Conservation (phyloP, 30 jellyfish, hydroid and myxozoan genomes). For the Aurelia aurita region DNA sequence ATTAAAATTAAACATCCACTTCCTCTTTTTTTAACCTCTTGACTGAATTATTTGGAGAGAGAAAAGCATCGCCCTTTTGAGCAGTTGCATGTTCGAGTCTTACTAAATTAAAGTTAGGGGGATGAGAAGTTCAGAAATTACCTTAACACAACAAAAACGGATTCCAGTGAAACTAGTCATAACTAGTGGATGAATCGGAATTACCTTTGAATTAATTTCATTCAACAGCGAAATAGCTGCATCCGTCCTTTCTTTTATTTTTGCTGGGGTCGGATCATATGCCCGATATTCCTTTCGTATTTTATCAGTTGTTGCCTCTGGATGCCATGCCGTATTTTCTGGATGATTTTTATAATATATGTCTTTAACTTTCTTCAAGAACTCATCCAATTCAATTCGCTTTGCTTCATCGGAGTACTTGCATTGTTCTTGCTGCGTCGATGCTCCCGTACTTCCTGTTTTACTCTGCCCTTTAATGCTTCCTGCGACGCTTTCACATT, state of each 20-base stretch:
- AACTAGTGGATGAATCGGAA: neutral
- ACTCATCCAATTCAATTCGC: slow-evolving; percentile 75
- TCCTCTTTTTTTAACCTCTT: too few relatives aligned
- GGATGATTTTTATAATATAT: slow-evolving; percentile 69
- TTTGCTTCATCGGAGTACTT: slow-evolving; percentile 81
- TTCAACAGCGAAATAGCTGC: slow-evolving; percentile 64
- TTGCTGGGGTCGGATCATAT: slow-evolving; percentile 90
- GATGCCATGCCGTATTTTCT: slow-evolving; percentile 92
- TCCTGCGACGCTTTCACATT: neutral
- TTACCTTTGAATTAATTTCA: slow-evolving; percentile 78
- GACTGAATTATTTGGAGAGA: too few relatives aligned
- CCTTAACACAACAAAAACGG: too few relatives aligned
- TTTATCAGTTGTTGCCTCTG: slow-evolving; percentile 54
- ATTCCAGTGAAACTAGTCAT: too few relatives aligned
- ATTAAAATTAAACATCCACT: too few relatives aligned
- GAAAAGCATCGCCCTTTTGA: too few relatives aligned
- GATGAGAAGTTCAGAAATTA: too few relatives aligned
- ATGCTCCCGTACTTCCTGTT: slow-evolving; percentile 3
- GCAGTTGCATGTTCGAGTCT: too few relatives aligned
- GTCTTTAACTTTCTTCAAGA: slow-evolving; percentile 71
- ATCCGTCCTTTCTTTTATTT: slow-evolving; percentile 80
- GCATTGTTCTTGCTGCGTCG: slow-evolving; percentile 53
- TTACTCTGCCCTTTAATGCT: too few relatives aligned
- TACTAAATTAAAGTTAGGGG: too few relatives aligned
- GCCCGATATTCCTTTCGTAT: slow-evolving; percentile 68